These are phyloP conservation scores for Cryptus viduatorius DNA, from an alignment of 2,888 invertebrate genomes.

Conservation along the genomic window DNA sequence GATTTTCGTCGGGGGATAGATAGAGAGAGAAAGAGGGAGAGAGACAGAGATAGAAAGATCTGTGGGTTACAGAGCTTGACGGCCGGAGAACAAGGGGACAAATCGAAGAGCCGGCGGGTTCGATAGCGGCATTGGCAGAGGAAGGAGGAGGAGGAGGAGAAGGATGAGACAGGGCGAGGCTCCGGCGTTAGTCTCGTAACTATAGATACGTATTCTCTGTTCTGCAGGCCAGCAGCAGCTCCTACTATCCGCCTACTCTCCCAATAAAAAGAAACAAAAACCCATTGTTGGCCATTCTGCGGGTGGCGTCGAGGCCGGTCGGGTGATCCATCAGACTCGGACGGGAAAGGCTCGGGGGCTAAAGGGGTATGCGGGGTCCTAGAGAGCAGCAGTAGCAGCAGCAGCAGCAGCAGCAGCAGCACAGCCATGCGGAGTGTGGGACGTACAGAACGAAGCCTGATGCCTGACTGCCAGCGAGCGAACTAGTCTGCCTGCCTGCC, in stretches of 20 bases:
- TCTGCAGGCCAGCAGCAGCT: slow-evolving; percentile 51
- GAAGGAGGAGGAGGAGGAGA: slow-evolving; percentile 39
- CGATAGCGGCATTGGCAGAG: slow-evolving; percentile 76
- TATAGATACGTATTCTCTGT: slow-evolving; percentile 56
- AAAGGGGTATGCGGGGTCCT: slow-evolving; percentile 72
- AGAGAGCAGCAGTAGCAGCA: slow-evolving; percentile 5
- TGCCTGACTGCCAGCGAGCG: slow-evolving; percentile 71
- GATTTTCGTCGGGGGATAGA: slow-evolving; percentile 21
- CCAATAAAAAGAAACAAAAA: slow-evolving; percentile 84
- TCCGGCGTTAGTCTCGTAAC: slow-evolving; percentile 29
- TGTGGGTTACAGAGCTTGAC: slow-evolving; percentile 79
- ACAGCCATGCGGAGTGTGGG: slow-evolving; percentile 49
- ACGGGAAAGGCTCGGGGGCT: slow-evolving; percentile 80
- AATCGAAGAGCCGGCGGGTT: slow-evolving; percentile 76
- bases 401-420: slow-evolving; percentile 3
- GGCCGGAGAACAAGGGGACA: slow-evolving; percentile 78
- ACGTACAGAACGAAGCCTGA: slow-evolving; percentile 66
- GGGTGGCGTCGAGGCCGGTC: slow-evolving; percentile 80
- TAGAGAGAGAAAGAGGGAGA: slow-evolving; percentile 18
- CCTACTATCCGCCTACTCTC: slow-evolving; percentile 67
- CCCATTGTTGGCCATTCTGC: slow-evolving; percentile 83
- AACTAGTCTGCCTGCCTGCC: slow-evolving; percentile 76
- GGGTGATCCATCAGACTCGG: slow-evolving; percentile 84
- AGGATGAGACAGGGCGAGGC: slow-evolving; percentile 58
- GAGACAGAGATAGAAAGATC: slow-evolving; percentile 33